phyloP scores from a whole-genome alignment of 2,888 invertebrate species.

The Himalopsyche tibetana region DNA sequence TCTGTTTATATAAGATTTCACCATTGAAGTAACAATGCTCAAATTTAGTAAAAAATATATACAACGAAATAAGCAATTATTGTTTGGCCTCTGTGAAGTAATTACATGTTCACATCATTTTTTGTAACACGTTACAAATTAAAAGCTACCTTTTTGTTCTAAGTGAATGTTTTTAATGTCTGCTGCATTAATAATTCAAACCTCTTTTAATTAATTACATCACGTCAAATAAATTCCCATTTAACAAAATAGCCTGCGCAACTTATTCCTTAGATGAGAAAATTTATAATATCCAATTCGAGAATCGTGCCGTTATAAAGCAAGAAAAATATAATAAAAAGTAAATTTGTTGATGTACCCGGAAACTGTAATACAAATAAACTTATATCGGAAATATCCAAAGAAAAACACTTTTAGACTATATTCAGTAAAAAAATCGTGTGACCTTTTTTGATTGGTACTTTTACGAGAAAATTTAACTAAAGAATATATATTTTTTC shows the following conservation, averaged over 20 bases:
- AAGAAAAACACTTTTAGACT: background rate
- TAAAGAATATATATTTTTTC: background rate
- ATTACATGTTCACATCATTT: background rate
- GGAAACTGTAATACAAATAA: background rate
- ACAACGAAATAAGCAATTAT: too few species aligned
- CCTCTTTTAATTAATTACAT: conserved; percentile 14
- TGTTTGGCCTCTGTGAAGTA: too few species aligned
- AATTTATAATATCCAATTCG: background rate
- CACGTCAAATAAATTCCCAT: conserved; percentile 1
- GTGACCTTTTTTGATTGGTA: conserved; percentile 12
- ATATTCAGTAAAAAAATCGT: background rate
- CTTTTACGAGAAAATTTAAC: background rate
- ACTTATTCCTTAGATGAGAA: background rate
- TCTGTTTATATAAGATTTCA: too few species aligned
- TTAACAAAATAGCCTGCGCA: background rate
- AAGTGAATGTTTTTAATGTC: conserved; percentile 5
- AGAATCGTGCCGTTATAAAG: too few species aligned
- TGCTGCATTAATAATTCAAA: background rate
- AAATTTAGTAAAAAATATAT: too few species aligned
- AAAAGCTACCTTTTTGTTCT: background rate
- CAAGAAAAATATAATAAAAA: too few species aligned
- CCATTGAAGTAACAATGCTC: too few species aligned
- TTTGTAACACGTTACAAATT: background rate
- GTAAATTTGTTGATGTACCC: background rate
- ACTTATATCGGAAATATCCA: background rate